Percentiles rank a stretch among this genome's conserved stretches.
Conservation (phyloP, 2,888 invertebrate species). For the Kryphioiulus occultus region DNA sequence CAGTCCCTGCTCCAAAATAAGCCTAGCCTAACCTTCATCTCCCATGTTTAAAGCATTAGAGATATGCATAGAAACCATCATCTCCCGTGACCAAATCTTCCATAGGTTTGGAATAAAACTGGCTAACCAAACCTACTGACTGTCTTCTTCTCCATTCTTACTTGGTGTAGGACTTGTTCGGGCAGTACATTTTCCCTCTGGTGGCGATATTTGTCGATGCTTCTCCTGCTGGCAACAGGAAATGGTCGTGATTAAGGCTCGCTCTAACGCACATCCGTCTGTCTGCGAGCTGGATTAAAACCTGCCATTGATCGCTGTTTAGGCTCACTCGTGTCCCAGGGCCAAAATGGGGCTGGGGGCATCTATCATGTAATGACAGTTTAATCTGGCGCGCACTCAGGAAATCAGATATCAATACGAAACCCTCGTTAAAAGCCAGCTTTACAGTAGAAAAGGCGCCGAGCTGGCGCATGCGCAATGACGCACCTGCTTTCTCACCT, state of each 20-base stretch:
- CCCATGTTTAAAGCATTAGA: too few species aligned
- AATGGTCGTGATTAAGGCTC: neutral
- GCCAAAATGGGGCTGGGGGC: neutral
- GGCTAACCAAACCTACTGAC: neutral
- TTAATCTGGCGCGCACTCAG: conserved; percentile 33
- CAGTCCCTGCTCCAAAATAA: too few species aligned
- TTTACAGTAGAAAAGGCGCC: neutral
- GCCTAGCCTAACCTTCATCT: too few species aligned
- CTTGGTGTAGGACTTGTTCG: neutral
- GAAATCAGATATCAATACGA: conserved; percentile 33
- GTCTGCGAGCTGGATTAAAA: neutral
- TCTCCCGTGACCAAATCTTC: too few species aligned
- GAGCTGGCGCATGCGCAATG: neutral
- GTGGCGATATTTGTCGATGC: neutral
- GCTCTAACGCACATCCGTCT: neutral
- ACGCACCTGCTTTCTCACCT: too few species aligned
- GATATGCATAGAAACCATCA: too few species aligned
- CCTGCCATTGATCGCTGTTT: neutral
- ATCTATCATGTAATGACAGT: conserved; percentile 42
- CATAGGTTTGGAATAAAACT: too few species aligned
- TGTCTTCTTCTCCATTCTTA: neutral
- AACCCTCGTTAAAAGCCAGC: neutral
- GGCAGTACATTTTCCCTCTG: neutral
- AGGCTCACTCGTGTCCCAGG: neutral
- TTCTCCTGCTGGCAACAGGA: neutral